Percentiles rank a stretch among this genome's conserved stretches.
These are phyloP conservation scores for Drosophila lacertosa DNA, from an alignment of 1,140 invertebrate species.

Conservation along the genomic window DNA sequence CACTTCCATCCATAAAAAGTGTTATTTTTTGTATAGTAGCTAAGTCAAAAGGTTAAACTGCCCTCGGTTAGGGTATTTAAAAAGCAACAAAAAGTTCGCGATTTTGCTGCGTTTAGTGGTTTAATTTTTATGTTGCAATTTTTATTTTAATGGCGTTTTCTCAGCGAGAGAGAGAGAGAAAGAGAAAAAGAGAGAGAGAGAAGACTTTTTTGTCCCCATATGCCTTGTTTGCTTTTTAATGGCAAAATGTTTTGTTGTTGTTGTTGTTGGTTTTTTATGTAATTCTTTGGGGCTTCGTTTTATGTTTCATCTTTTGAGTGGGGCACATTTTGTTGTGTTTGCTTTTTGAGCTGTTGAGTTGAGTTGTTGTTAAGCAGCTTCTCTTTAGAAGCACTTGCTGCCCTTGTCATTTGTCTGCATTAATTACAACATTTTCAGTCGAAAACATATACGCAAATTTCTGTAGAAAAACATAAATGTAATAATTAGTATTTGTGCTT, in stretches of 20 bases:
- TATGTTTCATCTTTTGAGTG: constrained; percentile 81
- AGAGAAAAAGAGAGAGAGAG: too few species aligned
- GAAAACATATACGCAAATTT: constrained; percentile 25
- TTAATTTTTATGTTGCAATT: constrained; percentile 77
- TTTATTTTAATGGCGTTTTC: constrained; percentile 70
- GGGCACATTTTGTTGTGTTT: constrained; percentile 72
- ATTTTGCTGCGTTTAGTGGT: constrained; percentile 76
- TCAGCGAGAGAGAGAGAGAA: too few species aligned
- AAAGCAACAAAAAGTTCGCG: constrained; percentile 20
- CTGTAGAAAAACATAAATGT: too few species aligned
- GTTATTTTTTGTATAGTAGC: too few species aligned
- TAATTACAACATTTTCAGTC: constrained; percentile 61
- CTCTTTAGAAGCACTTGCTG: constrained; percentile 43
- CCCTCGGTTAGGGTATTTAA: background rate
- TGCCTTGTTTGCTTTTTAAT: too few species aligned
- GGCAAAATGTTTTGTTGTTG: constrained; percentile 60
- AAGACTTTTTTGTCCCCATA: constrained; percentile 28
- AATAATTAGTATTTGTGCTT: too few species aligned
- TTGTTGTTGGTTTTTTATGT: constrained; percentile 76
- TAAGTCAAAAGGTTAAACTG: background rate
- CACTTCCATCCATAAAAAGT: too few species aligned
- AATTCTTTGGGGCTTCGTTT: constrained; percentile 65
- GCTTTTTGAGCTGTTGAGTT: constrained; percentile 40
- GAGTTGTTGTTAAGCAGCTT: constrained; percentile 66
- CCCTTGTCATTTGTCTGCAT: constrained; percentile 56